Conservation (phyloP, 2,888 invertebrate genomes). For the Noctua pronuba region DNA sequence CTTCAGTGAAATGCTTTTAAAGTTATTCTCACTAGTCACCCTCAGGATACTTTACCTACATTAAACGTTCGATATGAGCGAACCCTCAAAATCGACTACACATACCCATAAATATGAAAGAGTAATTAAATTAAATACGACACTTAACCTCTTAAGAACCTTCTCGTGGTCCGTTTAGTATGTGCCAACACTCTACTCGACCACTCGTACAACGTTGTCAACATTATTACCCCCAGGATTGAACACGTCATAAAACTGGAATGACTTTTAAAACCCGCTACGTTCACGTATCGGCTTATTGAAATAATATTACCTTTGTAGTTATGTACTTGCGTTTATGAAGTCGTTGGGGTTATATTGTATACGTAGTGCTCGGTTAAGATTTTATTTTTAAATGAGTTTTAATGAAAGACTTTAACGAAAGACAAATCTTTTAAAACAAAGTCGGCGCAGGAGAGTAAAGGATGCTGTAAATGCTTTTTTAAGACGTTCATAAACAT, state of each 20-base stretch:
- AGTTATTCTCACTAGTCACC: background rate
- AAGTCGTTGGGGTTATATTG: constrained; percentile 12
- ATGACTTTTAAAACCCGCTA: constrained; percentile 72
- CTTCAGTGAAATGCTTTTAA: background rate
- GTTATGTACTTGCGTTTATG: constrained; percentile 40
- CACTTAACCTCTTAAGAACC: constrained; percentile 41
- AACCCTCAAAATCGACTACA: constrained; percentile 4
- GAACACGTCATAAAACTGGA: constrained; percentile 76
- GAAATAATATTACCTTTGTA: constrained; percentile 59
- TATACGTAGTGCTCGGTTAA: background rate
- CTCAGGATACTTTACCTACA: background rate
- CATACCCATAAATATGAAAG: constrained; percentile 30
- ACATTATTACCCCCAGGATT: constrained; percentile 71
- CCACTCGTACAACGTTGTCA: constrained; percentile 71
- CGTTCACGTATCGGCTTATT: constrained; percentile 66
- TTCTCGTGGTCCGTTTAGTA: constrained; percentile 58
- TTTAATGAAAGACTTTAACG: too few relatives aligned
- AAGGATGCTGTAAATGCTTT: background rate
- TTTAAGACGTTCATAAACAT: too few relatives aligned
- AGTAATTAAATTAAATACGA: constrained; percentile 53
- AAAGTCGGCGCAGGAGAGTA: background rate
- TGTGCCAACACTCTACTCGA: constrained; percentile 61
- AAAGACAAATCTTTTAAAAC: background rate
- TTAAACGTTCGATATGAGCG: background rate
- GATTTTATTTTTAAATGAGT: background rate